Evolutionary conservation across 2,888 invertebrate genomes (phyloP).

Genomic region (Eueremaeus valkanovi): DNA sequence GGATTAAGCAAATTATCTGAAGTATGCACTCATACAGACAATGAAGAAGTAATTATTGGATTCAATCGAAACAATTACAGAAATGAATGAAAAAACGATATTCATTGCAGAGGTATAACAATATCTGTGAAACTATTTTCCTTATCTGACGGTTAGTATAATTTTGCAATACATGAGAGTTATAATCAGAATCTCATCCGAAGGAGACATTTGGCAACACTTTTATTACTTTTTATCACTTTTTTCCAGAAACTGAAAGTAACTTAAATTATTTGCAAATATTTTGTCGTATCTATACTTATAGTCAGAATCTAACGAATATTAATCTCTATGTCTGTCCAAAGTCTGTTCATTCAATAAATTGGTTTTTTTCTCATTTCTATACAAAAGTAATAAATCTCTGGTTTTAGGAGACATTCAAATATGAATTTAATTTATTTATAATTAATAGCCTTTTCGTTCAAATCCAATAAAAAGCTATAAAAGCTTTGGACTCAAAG

Average conservation of each 20-base stretch:
- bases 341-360: not conserved
- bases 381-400: not conserved
- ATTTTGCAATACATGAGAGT: not conserved
- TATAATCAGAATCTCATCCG: not conserved
- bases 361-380: not conserved
- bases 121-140: not conserved
- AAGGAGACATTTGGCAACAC: not conserved
- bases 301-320: not conserved
- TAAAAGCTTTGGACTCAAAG: not conserved
- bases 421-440: not conserved
- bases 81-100: not conserved
- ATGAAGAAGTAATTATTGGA: not conserved
- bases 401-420: not conserved
- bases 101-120: not conserved
- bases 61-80: not conserved
- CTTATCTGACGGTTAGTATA: not conserved
- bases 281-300: not conserved
- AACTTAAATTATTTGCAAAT: not conserved
- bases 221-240: slow-evolving; percentile 2
- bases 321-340: not conserved
- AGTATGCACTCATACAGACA: not conserved
- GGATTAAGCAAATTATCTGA: not conserved
- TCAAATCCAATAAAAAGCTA: not conserved
- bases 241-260: not conserved
- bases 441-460: not conserved